These are phyloP conservation scores for Pentamera pediparva DNA, from an alignment of 53 echinoderm and acorn worm species.

Conservation along the genomic window DNA sequence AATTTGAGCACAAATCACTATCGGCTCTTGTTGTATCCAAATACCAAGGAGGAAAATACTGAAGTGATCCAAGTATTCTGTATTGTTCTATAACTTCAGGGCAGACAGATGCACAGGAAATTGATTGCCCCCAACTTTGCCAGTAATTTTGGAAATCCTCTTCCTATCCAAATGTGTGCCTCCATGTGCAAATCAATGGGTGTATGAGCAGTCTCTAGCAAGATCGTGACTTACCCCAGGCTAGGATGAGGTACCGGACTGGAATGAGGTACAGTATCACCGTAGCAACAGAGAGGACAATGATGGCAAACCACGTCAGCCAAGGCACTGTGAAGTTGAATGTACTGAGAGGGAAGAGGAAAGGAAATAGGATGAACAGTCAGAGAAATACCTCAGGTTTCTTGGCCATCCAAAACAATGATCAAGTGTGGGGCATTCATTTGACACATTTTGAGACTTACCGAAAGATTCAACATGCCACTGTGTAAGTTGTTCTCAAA, in stretches of 20 bases:
- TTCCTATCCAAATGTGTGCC: neutral
- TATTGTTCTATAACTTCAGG: neutral
- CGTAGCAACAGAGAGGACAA: conserved; percentile 52
- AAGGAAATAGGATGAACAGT: neutral
- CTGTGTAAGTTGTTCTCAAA: too few species aligned
- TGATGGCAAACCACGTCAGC: conserved; percentile 75
- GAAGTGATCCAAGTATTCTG: neutral
- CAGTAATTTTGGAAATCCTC: neutral
- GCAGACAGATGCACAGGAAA: neutral
- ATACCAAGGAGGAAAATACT: neutral
- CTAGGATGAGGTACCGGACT: conserved; percentile 74
- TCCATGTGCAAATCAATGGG: neutral
- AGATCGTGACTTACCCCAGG: conserved; percentile 75
- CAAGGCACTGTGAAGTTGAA: conserved; percentile 99
- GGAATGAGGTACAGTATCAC: conserved; percentile 79
- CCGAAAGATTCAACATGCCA: neutral
- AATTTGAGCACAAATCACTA: too few species aligned
- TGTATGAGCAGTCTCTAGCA: neutral
- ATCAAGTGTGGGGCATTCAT: too few species aligned
- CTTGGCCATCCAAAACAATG: too few species aligned
- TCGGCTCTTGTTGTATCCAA: too few species aligned
- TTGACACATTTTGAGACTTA: too few species aligned
- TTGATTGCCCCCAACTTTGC: neutral
- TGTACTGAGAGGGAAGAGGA: conserved; percentile 47
- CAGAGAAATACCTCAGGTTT: too few species aligned